Base-by-base conservation (phyloP, 1,140 invertebrate species). In the Pachyrhynchus sulphureomaculatus region DNA sequence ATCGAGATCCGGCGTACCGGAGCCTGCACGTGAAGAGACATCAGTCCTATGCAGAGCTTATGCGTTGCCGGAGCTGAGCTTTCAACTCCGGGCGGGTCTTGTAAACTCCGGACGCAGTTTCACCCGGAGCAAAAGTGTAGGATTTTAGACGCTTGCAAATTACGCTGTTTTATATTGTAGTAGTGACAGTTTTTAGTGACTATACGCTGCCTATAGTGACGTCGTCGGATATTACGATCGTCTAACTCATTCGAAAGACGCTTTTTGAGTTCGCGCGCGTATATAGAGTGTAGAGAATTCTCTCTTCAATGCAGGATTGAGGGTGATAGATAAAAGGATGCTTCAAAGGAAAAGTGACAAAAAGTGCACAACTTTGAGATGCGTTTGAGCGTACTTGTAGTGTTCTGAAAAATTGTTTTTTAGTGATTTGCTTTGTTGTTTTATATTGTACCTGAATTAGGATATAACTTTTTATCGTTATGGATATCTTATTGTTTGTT, bases 11-110 rank as follows among this genome's bases (percentile, higher is more conserved):
- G 53, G 56, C 65, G 65, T 53, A 49, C 55, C 55, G 56, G 45
- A 67, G 51, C 51, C 56, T 64, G 65, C 65, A 67, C 65, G 65
- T 67, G 65, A 67, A 67, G 34, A 59, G 59, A 41, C 52, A 62
- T 55, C 65, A 67, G 65, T 67, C 49, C 61, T 51, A 60, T 64
- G 51, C 55, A 61, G 60, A 58, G 60, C 61, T 61, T 61, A 64
- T 55, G 15, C 26, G 57, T 41, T 20, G 57, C 37, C 36, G 57
- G 63, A 62, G 42, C 62, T 13, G 48, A 57, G 55, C 45, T 48
- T 64, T 64, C 13, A 29, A 62, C 39, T 56, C 51, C 60, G 60
- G 60, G 60, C 60, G 60, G 51, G 60, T 56, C 52, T 55, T 32
- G 13, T 32, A 21, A 42, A 51, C 36, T 51, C 52, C 60, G 60